These are phyloP conservation scores for Cistogaster globosa DNA, from an alignment of 2,888 invertebrate species.

Conservation along the genomic window DNA sequence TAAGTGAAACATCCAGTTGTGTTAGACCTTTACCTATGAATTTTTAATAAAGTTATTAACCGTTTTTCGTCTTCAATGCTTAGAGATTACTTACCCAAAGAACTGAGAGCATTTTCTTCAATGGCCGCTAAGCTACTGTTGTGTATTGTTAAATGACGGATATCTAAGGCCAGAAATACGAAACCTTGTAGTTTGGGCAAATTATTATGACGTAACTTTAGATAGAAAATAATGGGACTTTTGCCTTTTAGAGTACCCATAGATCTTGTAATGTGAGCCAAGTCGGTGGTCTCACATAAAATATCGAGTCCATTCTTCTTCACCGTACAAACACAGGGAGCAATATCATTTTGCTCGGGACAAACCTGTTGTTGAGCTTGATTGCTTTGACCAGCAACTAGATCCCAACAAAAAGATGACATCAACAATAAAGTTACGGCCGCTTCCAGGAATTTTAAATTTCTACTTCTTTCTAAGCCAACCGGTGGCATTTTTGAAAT, in stretches of 20 bases:
- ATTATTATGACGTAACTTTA: constrained; percentile 93
- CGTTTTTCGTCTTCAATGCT: neutral
- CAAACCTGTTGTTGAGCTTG: constrained; percentile 86
- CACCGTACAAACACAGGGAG: constrained; percentile 92
- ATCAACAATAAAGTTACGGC: constrained; percentile 53
- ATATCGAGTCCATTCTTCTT: constrained; percentile 95
- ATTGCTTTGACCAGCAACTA: constrained; percentile 68
- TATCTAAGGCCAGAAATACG: constrained; percentile 93
- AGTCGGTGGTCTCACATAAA: constrained; percentile 93
- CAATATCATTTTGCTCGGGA: constrained; percentile 89
- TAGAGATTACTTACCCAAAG: constrained; percentile 87
- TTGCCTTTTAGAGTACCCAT: constrained; percentile 92
- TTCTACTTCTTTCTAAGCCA: constrained; percentile 45
- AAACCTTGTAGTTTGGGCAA: constrained; percentile 93
- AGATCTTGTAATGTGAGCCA: constrained; percentile 89
- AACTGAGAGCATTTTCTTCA: constrained; percentile 93
- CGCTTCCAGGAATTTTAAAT: constrained; percentile 33
- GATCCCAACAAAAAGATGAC: constrained; percentile 52
- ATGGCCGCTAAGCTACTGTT: constrained; percentile 94
- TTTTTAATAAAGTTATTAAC: neutral
- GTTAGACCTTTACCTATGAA: constrained; percentile 91
- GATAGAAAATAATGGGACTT: constrained; percentile 92
- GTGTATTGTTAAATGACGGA: constrained; percentile 93
- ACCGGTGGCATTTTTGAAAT: constrained; percentile 63
- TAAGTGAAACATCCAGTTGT: constrained; percentile 94